Conservation (phyloP, 2,113 vertebrate species). For the Oceanites oceanicus region DNA sequence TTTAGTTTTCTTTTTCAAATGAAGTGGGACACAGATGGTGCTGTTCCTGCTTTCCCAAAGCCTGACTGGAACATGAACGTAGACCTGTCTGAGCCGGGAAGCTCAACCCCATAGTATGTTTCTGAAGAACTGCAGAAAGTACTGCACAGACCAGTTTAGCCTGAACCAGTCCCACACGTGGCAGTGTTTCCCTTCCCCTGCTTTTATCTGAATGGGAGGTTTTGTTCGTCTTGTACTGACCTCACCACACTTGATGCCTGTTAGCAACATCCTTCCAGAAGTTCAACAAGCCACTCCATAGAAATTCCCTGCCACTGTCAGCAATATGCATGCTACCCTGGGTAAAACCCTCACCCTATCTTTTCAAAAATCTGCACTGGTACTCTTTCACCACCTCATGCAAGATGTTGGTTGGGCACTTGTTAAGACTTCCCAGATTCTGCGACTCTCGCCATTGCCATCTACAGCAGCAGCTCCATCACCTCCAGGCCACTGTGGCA, state of each 20-base stretch:
- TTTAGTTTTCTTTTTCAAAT: not conserved
- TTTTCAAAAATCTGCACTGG: not conserved
- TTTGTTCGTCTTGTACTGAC: not conserved
- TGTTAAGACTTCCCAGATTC: not conserved
- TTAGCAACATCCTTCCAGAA: not conserved
- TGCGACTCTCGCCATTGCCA: accelerated
- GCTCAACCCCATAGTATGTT: not conserved
- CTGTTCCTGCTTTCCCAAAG: not conserved
- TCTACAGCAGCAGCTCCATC: not conserved
- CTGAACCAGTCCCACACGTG: not conserved
- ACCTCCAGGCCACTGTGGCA: accelerated
- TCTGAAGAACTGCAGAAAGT: not conserved
- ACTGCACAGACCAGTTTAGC: not conserved
- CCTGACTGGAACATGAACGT: not conserved
- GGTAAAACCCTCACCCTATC: not conserved
- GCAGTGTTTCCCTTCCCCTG: not conserved
- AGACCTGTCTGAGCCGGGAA: not conserved
- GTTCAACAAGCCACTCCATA: not conserved
- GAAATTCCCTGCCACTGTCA: not conserved
- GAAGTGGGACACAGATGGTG: slow-evolving; percentile 38
- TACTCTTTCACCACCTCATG: not conserved
- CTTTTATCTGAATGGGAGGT: not conserved
- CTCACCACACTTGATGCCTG: not conserved
- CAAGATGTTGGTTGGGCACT: accelerated
- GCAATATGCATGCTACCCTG: accelerated